Conservation (phyloP, 1,140 invertebrate species). For the Megathymus violae region DNA sequence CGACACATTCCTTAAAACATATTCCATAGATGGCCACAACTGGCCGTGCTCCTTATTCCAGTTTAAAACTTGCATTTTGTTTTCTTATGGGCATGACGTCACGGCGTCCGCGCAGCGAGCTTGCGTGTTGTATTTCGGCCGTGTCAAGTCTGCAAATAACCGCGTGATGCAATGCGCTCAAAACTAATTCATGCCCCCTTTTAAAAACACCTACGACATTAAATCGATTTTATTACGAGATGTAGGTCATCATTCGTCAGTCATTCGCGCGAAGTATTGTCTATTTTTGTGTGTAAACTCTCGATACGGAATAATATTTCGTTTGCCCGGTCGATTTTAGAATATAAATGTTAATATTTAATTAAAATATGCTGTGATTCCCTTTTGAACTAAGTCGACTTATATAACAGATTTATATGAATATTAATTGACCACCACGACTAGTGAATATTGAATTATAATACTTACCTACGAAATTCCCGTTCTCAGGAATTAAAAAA, state of each 20-base stretch:
- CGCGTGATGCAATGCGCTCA: constrained; percentile 56
- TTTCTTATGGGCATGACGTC: constrained; percentile 43
- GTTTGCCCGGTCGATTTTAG: too few species aligned
- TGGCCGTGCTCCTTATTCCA: constrained; percentile 41
- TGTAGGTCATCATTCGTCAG: constrained; percentile 30
- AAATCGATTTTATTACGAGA: constrained; percentile 15
- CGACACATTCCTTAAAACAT: constrained; percentile 18
- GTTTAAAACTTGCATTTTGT: constrained; percentile 47
- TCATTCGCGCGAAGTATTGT: neutral
- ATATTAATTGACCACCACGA: too few species aligned
- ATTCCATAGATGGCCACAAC: constrained; percentile 34
- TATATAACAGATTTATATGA: too few species aligned
- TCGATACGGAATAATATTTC: neutral
- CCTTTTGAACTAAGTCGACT: too few species aligned
- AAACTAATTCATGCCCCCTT: constrained; percentile 37
- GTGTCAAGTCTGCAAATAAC: constrained; percentile 68
- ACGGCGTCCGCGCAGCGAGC: constrained; percentile 32
- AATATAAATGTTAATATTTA: too few species aligned
- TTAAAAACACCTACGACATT: constrained; percentile 16
- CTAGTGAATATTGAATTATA: too few species aligned
- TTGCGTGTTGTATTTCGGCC: constrained; percentile 41
- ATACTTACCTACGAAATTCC: too few species aligned
- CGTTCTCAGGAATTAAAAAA: too few species aligned
- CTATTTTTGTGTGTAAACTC: neutral
- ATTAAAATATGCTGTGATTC: too few species aligned